These are phyloP conservation scores for Epizoanthus stellaris DNA, from an alignment of 92 coral and sea anemone species.

Conservation along the genomic window DNA sequence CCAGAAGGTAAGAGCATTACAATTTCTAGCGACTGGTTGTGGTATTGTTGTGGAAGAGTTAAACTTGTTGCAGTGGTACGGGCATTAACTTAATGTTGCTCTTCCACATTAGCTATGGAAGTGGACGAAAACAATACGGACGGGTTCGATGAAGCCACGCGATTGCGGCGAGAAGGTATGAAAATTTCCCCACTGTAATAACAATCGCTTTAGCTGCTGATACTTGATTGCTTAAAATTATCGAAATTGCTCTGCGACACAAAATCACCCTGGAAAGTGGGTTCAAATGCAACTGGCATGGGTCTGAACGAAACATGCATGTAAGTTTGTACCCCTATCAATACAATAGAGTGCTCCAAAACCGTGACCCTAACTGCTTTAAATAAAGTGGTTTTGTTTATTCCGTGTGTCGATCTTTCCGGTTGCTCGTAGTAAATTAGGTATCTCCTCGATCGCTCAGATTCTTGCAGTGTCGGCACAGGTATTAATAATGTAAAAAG, in stretches of 20 bases:
- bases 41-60: slow-evolving; percentile 21
- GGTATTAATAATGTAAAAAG: slow-evolving; percentile 42
- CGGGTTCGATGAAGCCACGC: slow-evolving; percentile 91
- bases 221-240: slow-evolving; percentile 20
- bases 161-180: slow-evolving; percentile 91
- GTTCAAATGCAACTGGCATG: slow-evolving; percentile 26
- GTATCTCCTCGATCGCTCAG: neutral
- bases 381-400: slow-evolving; percentile 15
- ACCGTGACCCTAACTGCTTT: slow-evolving; percentile 15
- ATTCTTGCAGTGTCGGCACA: slow-evolving; percentile 5
- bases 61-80: slow-evolving; percentile 59
- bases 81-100: slow-evolving; percentile 82
- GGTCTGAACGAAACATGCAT: slow-evolving; percentile 10
- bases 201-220: neutral
- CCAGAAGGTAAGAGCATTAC: slow-evolving; percentile 83
- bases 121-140: slow-evolving; percentile 99
- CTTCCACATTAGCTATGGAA: slow-evolving; percentile 88
- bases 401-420: slow-evolving; percentile 13
- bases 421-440: slow-evolving; percentile 8
- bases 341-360: slow-evolving; percentile 30
- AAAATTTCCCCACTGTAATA: neutral
- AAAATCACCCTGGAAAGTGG: neutral
- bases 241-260: slow-evolving; percentile 16
- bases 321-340: slow-evolving; percentile 25
- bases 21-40: slow-evolving; percentile 47